Base-by-base conservation (phyloP, 2,797 vertebrate species). In the Melanotaenia parkinsoni region DNA sequence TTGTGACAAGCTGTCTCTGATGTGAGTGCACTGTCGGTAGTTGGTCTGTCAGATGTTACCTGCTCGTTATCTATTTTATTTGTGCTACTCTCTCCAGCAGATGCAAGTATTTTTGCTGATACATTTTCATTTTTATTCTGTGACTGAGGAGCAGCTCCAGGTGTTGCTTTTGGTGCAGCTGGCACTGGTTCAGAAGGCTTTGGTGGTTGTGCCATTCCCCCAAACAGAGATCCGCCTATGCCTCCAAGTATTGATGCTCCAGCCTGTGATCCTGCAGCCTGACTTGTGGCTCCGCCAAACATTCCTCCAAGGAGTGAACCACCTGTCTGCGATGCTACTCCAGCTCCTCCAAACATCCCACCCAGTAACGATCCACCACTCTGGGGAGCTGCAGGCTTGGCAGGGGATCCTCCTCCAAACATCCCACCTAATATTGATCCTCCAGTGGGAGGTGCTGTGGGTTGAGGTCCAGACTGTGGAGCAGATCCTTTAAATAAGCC, bases 141-240 rank as follows among this genome's bases (percentile, higher is more conserved):
- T 61, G 74, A 30, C 20, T 86, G 80, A 74, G 70, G n/a, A 66
- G 67, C 20, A 50, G 74, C 63, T 3, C 20, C 32, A 59, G 72
- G 32, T 47, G 67, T 40, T 79, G 72, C 47, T 58, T 76, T 87
- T 5, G 77, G 50, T 28, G 89, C 82, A 70, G 79, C 20, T 77
- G 84, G 58, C 35, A 81, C 72, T 28, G 83, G 54, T 66, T 86
- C 83, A 76, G 85, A 60, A 73, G 86, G 26, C 50, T 92, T 91
- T 30, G 94, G 65, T 81, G 92, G 85, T 88, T 94, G 95, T 80
- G 95, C 97, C 63, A 95, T 91, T 70, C 93, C 90, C 12, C 87
- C 86, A 85, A 90, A 91, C 50, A 92, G 79, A 77, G 91, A 89
- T 62, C 90, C 91, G 1, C 89, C 80, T 54, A 91, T 88, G 3